Base-by-base conservation (phyloP, 92 coral and sea anemone genomes). In the Epizoanthus rinbou region DNA sequence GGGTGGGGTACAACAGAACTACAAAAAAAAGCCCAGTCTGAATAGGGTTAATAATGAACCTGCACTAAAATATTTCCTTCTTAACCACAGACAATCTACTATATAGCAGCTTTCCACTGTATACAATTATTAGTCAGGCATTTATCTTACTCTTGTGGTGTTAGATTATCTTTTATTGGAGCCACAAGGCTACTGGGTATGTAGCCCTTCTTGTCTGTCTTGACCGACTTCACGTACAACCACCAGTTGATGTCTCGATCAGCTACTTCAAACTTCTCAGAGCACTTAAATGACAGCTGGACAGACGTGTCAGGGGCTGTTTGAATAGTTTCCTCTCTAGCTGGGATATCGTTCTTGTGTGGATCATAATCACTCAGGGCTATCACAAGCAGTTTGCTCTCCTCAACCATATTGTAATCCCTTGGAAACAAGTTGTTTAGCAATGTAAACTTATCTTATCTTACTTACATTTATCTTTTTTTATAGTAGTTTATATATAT, bases 161-260 rank as follows among this genome's bases (percentile, higher is more conserved):
- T 87, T 14, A 94, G 82, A 82, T 82, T 72, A 79, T 83, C 88
- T 73, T 85, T 92, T 41, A 94, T 70, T 2, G 98, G 98, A 8
- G 86, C 93, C 58, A 92, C 94, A 58, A 87, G 85, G 7, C 82
- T 86, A 76, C 98, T 94, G 33, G 97, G 98, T n/a, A 95, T 88
- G 86, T 93, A 95, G 19, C 97, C 98, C 25, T 53, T 50, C 37
- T 95, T 86, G 22, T 85, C 94, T 65, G 87, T 75, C 23, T 74
- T 73, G 13, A 86, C 15, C 35, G 76, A 58, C 80, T 90, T 91
- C 17, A 91, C 98, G 84, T 84, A 90, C 16, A 95, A 86, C 98
- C 97, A 95, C 98, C 98, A 95, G 66, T 80, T 85, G 31, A 91
- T 85, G 9, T 53, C 82, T 50, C 84, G 60, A n/a, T 95, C 94